These are phyloP conservation scores for Pachyrhynchus sulphureomaculatus DNA, from an alignment of 1,140 invertebrate genomes.

Conservation along the genomic window DNA sequence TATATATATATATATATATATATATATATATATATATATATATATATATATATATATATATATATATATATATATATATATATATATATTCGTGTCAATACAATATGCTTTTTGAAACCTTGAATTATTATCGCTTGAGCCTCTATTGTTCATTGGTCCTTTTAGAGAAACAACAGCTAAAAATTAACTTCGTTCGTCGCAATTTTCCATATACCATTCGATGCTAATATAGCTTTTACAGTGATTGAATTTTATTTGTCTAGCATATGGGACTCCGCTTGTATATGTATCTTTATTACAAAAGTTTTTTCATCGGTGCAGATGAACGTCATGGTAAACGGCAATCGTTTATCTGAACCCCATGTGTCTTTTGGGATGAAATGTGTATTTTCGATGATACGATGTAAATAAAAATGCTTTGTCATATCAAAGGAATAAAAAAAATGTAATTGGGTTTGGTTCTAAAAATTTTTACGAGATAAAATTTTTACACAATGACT, in stretches of 20 bases:
- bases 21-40: conserved; percentile 4
- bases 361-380: conserved; percentile 35
- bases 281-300: conserved; percentile 2
- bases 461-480: too few species aligned
- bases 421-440: too few species aligned
- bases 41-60: conserved; percentile 4
- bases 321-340: background rate
- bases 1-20: background rate
- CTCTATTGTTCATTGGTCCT: too few species aligned
- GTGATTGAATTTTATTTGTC: conserved; percentile 6
- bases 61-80: conserved; percentile 4
- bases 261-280: background rate
- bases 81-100: background rate
- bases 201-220: too few species aligned
- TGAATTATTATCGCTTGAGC: too few species aligned
- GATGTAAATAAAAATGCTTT: conserved; percentile 26
- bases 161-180: too few species aligned
- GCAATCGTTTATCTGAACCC: conserved; percentile 13
- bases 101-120: background rate
- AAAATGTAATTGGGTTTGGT: too few species aligned
- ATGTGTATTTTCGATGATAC: background rate
- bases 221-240: too few species aligned
- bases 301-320: background rate
- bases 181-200: too few species aligned
- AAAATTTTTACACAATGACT: too few species aligned